Percentiles rank a stretch among this genome's conserved stretches.
Conservation (phyloP, 2,113 vertebrate species). For the Pachyramphus minor region DNA sequence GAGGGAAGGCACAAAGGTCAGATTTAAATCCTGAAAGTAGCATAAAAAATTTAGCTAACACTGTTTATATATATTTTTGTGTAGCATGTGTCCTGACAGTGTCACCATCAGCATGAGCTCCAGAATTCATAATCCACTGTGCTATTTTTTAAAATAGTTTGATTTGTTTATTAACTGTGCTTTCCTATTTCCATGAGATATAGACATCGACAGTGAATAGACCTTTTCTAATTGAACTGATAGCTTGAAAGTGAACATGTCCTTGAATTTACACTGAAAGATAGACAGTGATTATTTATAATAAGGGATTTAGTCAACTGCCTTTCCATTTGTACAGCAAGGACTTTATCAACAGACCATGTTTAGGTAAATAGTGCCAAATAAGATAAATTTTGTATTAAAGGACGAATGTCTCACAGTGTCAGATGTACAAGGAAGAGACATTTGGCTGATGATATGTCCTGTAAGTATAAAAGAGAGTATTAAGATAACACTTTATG, state of each 20-base stretch:
- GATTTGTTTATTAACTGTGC: conserved; percentile 66
- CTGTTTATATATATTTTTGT: background rate
- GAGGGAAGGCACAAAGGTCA: conserved; percentile 17
- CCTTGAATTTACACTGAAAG: conserved; percentile 73
- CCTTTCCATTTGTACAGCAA: conserved; percentile 58
- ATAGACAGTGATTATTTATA: conserved; percentile 69
- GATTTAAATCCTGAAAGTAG: conserved; percentile 23
- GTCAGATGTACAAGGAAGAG: conserved; percentile 38
- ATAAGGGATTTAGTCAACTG: conserved; percentile 63
- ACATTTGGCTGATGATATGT: conserved; percentile 33
- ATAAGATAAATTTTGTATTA: conserved; percentile 60
- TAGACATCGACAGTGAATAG: conserved; percentile 67
- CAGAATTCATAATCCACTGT: conserved; percentile 1
- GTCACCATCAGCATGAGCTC: background rate
- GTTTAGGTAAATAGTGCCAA: conserved; percentile 68
- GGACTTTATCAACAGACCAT: conserved; percentile 67
- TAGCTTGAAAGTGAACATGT: conserved; percentile 67
- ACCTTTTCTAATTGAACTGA: conserved; percentile 72
- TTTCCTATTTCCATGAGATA: conserved; percentile 59
- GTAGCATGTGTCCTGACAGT: conserved; percentile 7
- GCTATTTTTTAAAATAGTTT: conserved; percentile 59
- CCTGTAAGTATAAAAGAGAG: conserved; percentile 39
- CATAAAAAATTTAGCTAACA: background rate
- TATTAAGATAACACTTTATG: conserved; percentile 60
- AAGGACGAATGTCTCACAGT: conserved; percentile 38